Evolutionary conservation across 2,888 invertebrate genomes (phyloP), one percentile per base, ranked within the genome.

Genomic region (Andrena fulva): DNA sequence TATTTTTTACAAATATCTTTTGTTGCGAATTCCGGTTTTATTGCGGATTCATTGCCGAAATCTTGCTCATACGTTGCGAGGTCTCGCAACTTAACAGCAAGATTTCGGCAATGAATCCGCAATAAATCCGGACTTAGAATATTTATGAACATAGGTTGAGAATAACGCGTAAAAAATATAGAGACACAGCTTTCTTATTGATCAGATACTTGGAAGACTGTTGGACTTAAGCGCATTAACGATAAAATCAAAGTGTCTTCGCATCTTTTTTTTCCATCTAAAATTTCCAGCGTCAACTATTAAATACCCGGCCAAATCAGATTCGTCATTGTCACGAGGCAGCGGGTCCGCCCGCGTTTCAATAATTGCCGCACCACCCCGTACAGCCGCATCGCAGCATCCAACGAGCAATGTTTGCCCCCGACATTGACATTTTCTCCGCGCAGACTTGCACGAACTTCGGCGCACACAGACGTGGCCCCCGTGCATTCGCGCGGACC

Each of bases 361-460:
- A 29, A 48, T 66, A 84, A 52, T 73, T 50, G 60, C 52, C 52
- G 29, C 29, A 8, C 71, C 60, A 60, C 56, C 60, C 42, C 48
- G 52, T 69, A 70, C 62, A 72, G 29, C 31, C 59, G 50, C 31
- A 64, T 50, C 42, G 70, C 71, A 77, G 68, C 59, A 82, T 82
- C 82, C 77, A 35, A 20, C 76, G 73, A 73, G 76, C 71, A 77
- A 66, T 67, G 77, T 77, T 86, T 77, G 82, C 73, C 75, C 63
- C 69, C 85, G 85, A 85, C 87, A 82, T 79, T 87, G 86, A 77
- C 82, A 87, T 86, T 82, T 85, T 87, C 85, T 76, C 82, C 63
- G 67, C 72, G 74, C 68, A 72, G 68, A 72, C 69, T 84, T 69
- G 42, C 63, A 29, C 62, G 64, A 77, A 73, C 31, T 73, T 68